Evolutionary conservation across 2,888 invertebrate species (phyloP), one percentile per base, ranked within the genome.

Genomic region (Octonoba sinensis): DNA sequence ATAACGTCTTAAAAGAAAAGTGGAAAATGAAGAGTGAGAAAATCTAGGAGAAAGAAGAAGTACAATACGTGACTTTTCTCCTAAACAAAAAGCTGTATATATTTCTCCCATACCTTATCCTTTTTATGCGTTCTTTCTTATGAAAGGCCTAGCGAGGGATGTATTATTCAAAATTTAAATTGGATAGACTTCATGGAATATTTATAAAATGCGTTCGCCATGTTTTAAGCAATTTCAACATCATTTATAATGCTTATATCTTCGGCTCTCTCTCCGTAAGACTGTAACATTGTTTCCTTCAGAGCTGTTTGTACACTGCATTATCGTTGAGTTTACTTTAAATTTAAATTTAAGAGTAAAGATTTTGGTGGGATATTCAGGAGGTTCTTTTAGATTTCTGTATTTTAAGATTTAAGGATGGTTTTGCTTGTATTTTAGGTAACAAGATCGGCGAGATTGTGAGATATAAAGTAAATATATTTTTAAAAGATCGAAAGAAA

Each of bases 91-190:
- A 24, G 51, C 54, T 71, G 57, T 76, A 62, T 57, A 59, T 77
- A 71, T 77, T 56, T 47, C 22, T 74, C 49, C 60, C 36, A 36
- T 67, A 59, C 44, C 59, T 65, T 67, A 67, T 77, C 47, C 69
- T 71, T 64, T 44, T 54, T 47, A 20, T 18, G 60, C 47, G 62
- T 54, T 64, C 65, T 64, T 44, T 49, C 13, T 57, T 65, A 59
- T 44, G 60, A 81, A 56, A 69, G 24, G 47, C 18, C 62, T 15
- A 27, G 54, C 22, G 47, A 54, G 60, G 18, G 22, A 73, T 81
- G 69, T 81, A 81, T 81, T 81, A 81, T 81, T 81, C 79, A 81
- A 81, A 81, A 81, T 81, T 81, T 64, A 81, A 73, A 81, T 81
- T 81, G 79, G 79, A 81, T 81, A 81, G 56, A 69, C 79, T 57